phyloP scores from a whole-genome alignment of 2,113 vertebrate genomes.

The Notothenia coriiceps region DNA sequence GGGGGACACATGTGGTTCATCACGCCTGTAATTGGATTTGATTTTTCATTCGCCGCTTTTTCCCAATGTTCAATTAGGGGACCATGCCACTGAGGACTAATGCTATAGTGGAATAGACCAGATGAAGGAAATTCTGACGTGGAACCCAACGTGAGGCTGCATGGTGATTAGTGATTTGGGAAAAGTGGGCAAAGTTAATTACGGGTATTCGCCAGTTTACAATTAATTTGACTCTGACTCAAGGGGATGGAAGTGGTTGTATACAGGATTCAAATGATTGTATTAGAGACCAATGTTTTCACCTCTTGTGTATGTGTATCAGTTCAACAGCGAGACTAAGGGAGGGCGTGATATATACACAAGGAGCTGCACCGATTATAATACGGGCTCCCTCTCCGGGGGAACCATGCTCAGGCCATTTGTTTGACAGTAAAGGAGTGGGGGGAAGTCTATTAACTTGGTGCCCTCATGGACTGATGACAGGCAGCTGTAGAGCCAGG shows the following conservation, averaged over 20 bases:
- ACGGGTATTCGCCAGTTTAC: slow-evolving; percentile 60
- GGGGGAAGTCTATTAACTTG: slow-evolving; percentile 77
- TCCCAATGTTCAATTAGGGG: slow-evolving; percentile 74
- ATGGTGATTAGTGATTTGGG: slow-evolving; percentile 58
- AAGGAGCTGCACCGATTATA: slow-evolving; percentile 77
- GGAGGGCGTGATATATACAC: slow-evolving; percentile 29
- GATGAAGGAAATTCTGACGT: slow-evolving; percentile 46
- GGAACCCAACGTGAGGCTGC: slow-evolving; percentile 39
- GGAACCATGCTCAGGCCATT: slow-evolving; percentile 68
- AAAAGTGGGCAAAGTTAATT: slow-evolving; percentile 64
- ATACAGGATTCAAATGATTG: slow-evolving; percentile 15
- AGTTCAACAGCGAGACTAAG: slow-evolving; percentile 4
- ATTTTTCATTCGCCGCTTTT: slow-evolving; percentile 72
- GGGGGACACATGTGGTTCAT: slow-evolving; percentile 80
- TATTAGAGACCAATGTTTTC: slow-evolving; percentile 12
- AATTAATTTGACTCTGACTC: slow-evolving; percentile 41
- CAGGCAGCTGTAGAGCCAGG: slow-evolving; percentile 57
- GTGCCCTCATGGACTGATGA: slow-evolving; percentile 67
- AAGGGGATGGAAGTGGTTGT: slow-evolving; percentile 23
- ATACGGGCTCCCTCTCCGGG: slow-evolving; percentile 70
- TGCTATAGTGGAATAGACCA: slow-evolving; percentile 6
- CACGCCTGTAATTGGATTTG: slow-evolving; percentile 84
- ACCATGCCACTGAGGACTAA: slow-evolving; percentile 45
- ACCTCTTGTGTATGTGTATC: slow-evolving; percentile 11
- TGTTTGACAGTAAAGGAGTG: slow-evolving; percentile 77